phyloP scores from a whole-genome alignment of 2,113 vertebrate genomes.

The Carassius gibelio region DNA sequence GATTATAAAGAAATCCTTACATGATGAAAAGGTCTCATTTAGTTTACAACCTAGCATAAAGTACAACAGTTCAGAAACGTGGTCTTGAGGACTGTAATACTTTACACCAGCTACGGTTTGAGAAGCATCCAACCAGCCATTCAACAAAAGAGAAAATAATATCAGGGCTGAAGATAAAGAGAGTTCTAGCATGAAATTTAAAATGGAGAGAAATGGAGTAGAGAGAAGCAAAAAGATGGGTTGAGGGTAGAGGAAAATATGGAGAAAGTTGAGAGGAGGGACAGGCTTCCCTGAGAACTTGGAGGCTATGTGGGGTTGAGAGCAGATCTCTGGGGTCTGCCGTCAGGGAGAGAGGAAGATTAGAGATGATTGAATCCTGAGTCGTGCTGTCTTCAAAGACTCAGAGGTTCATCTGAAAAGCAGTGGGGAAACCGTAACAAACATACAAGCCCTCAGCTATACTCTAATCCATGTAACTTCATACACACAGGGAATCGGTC shows the following conservation, averaged over 20 bases:
- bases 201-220: background rate
- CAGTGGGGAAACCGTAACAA: conserved; percentile 8
- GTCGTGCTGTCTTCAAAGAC: conserved; percentile 60
- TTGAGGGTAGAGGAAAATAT: background rate
- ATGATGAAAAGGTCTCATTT: too few relatives aligned
- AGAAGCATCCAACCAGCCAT: too few relatives aligned
- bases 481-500: background rate
- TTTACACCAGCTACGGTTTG: too few relatives aligned
- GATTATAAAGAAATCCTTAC: too few relatives aligned
- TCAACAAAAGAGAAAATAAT: too few relatives aligned
- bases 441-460: conserved; percentile 34
- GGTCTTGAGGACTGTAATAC: too few relatives aligned
- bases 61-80: too few relatives aligned
- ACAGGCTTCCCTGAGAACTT: conserved; percentile 28
- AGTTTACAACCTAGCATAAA: too few relatives aligned
- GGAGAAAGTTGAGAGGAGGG: conserved; percentile 49
- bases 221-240: background rate
- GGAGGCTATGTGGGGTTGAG: conserved; percentile 44
- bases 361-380: conserved; percentile 63
- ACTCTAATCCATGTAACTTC: conserved; percentile 10
- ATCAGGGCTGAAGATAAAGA: background rate
- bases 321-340: conserved; percentile 41
- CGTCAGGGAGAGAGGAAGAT: conserved; percentile 49
- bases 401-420: conserved; percentile 42
- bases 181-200: conserved; percentile 12